Evolutionary conservation across 1,140 invertebrate genomes (phyloP).

Genomic region (Panulirus ornatus): DNA sequence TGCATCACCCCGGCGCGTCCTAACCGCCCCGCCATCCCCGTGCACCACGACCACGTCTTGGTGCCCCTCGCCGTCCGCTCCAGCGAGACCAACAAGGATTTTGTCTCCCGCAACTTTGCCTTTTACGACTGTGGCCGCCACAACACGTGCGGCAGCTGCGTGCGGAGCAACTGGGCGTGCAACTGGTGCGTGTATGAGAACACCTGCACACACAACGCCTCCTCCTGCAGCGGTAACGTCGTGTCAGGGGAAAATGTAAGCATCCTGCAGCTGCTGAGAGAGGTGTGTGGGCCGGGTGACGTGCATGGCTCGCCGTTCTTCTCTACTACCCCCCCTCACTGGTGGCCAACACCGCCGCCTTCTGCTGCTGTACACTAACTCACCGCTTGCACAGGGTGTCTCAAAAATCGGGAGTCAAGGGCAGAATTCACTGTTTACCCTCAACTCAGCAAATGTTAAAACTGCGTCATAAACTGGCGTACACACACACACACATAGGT

Average conservation of each 20-base stretch:
- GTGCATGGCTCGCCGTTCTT: conserved; percentile 28
- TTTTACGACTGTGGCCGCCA: conserved; percentile 96
- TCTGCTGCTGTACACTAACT: too few species aligned
- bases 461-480: too few species aligned
- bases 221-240: conserved; percentile 88
- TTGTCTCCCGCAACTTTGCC: conserved; percentile 94
- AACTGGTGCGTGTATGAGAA: conserved; percentile 98
- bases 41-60: conserved; percentile 87
- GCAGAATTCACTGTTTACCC: too few species aligned
- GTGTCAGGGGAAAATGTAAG: conserved; percentile 90
- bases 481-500: too few species aligned
- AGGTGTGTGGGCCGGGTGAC: conserved; percentile 72
- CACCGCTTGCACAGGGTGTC: too few species aligned
- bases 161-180: conserved; percentile 92
- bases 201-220: conserved; percentile 92
- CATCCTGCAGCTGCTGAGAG: conserved; percentile 76
- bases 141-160: conserved; percentile 90
- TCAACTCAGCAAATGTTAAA: too few species aligned
- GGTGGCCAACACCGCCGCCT: too few species aligned
- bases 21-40: conserved; percentile 88
- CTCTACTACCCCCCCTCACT: too few species aligned
- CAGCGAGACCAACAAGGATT: conserved; percentile 96
- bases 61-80: conserved; percentile 95
- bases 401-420: too few species aligned
- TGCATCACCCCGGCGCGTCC: conserved; percentile 90